These are phyloP conservation scores for Platichthys stellatus DNA, from an alignment of 2,113 vertebrate species.

Conservation along the genomic window DNA sequence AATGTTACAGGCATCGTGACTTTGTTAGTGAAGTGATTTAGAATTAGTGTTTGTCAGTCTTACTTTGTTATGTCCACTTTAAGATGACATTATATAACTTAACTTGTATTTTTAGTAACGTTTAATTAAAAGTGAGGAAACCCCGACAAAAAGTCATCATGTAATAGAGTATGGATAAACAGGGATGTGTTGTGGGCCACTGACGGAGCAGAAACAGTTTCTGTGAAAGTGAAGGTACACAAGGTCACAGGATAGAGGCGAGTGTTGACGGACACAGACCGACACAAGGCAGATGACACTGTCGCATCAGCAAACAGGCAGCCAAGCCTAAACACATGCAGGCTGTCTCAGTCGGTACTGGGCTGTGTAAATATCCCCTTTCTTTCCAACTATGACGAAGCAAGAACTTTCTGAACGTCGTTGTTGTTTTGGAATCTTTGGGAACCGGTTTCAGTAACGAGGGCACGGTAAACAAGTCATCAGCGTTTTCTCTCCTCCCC, in stretches of 20 bases:
- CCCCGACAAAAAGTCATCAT: too few relatives aligned
- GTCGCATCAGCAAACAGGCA: neutral
- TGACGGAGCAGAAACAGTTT: neutral
- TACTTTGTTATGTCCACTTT: too few relatives aligned
- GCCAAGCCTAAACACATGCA: slow-evolving; percentile 18
- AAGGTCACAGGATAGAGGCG: neutral
- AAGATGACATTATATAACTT: too few relatives aligned
- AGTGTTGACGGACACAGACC: slow-evolving; percentile 5
- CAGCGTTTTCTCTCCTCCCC: slow-evolving; percentile 15
- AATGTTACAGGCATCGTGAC: neutral
- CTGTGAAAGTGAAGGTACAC: neutral
- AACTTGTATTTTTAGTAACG: too few relatives aligned
- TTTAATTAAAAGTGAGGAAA: too few relatives aligned
- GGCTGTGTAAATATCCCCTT: neutral
- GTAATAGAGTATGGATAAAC: neutral
- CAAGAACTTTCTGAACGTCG: neutral
- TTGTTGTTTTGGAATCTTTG: slow-evolving; percentile 2
- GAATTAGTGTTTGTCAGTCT: too few relatives aligned
- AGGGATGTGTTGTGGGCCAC: neutral
- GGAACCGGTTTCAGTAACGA: slow-evolving; percentile 16
- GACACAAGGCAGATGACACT: neutral
- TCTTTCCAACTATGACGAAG: slow-evolving; percentile 30
- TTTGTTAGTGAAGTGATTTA: neutral
- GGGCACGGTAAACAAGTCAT: slow-evolving; percentile 26
- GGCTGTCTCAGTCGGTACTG: too few relatives aligned